phyloP scores from a whole-genome alignment of 2,113 vertebrate genomes.

The Burhinus oedicnemus region DNA sequence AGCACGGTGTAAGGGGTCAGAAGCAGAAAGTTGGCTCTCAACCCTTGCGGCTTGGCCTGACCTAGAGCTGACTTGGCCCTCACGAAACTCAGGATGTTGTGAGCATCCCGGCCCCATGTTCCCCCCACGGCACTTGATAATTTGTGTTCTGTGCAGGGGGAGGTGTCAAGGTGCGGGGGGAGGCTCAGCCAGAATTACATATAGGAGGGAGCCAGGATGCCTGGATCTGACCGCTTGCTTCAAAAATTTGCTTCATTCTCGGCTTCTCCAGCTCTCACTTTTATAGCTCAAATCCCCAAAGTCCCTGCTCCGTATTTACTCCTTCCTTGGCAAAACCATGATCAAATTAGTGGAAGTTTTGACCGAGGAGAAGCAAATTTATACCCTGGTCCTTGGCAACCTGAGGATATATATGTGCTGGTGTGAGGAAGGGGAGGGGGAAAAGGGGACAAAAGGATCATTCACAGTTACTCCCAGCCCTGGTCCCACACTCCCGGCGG shows the following conservation, averaged over 20 bases:
- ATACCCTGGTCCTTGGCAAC: constrained; percentile 25
- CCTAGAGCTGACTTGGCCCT: neutral
- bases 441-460: constrained; percentile 29
- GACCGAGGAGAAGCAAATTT: constrained; percentile 42
- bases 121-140: neutral
- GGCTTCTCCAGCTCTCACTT: neutral
- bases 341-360: constrained; percentile 59
- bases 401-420: constrained; percentile 5
- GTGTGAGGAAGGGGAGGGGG: neutral
- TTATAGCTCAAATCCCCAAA: constrained; percentile 32
- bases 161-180: neutral
- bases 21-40: neutral
- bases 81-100: neutral
- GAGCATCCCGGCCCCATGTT: neutral
- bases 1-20: neutral
- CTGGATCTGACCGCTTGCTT: neutral
- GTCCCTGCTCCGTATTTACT: constrained; percentile 42
- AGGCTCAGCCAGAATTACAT: neutral
- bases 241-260: neutral
- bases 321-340: constrained; percentile 42
- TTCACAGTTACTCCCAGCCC: constrained; percentile 9
- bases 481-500: neutral
- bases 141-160: neutral
- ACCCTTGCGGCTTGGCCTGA: neutral
- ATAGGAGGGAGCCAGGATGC: neutral